Conservation (phyloP, 2,113 vertebrate species). For the Zapornia atra region DNA sequence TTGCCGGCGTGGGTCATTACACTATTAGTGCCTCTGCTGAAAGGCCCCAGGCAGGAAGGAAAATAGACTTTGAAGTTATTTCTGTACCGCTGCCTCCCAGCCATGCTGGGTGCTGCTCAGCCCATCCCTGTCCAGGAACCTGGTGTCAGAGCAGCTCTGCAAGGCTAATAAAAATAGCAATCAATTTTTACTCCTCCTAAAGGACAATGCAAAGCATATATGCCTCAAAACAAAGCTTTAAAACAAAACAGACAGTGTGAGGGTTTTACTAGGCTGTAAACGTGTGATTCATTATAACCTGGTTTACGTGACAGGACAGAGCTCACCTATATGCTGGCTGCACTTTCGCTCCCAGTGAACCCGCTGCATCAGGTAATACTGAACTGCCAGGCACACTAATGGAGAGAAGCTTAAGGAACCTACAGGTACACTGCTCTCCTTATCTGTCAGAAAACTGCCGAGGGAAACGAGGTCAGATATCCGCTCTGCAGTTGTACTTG, state of each 20-base stretch:
- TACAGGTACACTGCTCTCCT: neutral
- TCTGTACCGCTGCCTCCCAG: neutral
- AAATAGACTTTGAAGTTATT: neutral
- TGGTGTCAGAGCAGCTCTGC: neutral
- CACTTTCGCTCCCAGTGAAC: neutral
- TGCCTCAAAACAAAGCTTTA: neutral
- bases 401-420: neutral
- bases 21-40: neutral
- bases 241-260: neutral
- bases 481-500: neutral
- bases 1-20: neutral
- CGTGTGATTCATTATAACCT: neutral
- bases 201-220: constrained; percentile 7
- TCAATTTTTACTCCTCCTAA: constrained; percentile 24
- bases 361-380: neutral
- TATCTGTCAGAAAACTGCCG: neutral
- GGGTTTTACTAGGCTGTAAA: constrained; percentile 30
- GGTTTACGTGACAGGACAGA: neutral
- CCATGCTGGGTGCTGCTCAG: rapidly evolving
- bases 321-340: neutral
- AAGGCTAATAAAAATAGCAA: constrained; percentile 32
- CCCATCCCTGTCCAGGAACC: neutral
- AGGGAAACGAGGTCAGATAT: constrained; percentile 33
- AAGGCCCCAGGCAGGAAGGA: neutral
- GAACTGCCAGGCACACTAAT: neutral